Conservation (phyloP, 1,140 invertebrate genomes). For the Argopecten irradians region DNA sequence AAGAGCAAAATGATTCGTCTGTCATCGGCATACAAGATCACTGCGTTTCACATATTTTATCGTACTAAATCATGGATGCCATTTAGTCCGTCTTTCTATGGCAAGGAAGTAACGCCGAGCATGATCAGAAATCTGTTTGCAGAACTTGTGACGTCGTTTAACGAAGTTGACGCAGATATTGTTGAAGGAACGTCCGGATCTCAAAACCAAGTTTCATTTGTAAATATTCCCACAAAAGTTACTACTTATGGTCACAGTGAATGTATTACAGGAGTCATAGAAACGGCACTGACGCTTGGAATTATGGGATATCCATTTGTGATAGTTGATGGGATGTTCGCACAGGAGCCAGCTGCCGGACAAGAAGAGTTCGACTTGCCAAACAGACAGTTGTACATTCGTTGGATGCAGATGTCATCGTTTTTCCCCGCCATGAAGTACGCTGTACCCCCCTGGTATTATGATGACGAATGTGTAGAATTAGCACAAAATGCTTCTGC, state of each 20-base stretch:
- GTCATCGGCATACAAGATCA: constrained; percentile 82
- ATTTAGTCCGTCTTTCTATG: constrained; percentile 59
- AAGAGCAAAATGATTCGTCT: constrained; percentile 81
- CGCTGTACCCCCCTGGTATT: constrained; percentile 92
- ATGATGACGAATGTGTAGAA: constrained; percentile 82
- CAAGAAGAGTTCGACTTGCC: constrained; percentile 75
- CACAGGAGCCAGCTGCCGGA: not conserved
- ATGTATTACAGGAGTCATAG: constrained; percentile 80
- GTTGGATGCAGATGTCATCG: constrained; percentile 91
- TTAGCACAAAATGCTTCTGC: constrained; percentile 83
- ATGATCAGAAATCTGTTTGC: constrained; percentile 52
- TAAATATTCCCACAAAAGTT: constrained; percentile 52
- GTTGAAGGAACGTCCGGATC: constrained; percentile 63
- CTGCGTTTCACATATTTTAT: constrained; percentile 94
- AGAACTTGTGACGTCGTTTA: constrained; percentile 54
- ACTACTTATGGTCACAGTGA: not conserved
- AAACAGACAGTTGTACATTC: constrained; percentile 88
- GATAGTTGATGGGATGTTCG: constrained; percentile 81
- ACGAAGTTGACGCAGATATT: constrained; percentile 41
- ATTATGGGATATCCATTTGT: constrained; percentile 90
- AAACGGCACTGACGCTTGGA: constrained; percentile 88
- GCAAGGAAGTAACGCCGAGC: constrained; percentile 53
- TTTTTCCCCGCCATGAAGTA: constrained; percentile 94
- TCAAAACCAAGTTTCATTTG: constrained; percentile 55
- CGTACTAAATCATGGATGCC: constrained; percentile 93